A percentile compares a stretch with the other conserved stretches of the same genome.
These are phyloP conservation scores for Emydura subglobosa DNA, from an alignment of 2,113 vertebrate species.

Conservation along the genomic window DNA sequence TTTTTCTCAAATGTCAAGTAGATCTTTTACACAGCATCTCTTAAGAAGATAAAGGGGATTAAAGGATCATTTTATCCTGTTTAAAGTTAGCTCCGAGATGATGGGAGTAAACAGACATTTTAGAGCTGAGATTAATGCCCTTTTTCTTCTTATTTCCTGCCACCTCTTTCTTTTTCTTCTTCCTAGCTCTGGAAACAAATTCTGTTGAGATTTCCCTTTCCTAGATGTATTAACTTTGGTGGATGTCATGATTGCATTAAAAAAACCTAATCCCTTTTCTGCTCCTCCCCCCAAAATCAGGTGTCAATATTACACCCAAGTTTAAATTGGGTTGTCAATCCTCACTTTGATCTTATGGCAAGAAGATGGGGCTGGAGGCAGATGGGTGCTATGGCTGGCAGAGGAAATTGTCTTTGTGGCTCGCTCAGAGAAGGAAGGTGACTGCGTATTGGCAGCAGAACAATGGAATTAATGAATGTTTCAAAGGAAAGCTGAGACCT, in stretches of 20 bases:
- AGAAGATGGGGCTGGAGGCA: neutral
- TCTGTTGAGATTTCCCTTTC: slow-evolving; percentile 20
- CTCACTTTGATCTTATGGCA: neutral
- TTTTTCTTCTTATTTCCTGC: neutral
- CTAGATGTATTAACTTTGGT: slow-evolving; percentile 22
- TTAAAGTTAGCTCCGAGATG: slow-evolving; percentile 62
- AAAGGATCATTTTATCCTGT: slow-evolving; percentile 70
- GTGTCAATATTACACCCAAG: slow-evolving; percentile 2
- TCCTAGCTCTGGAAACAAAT: neutral
- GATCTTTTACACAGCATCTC: slow-evolving; percentile 74
- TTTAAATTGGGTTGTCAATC: slow-evolving; percentile 24
- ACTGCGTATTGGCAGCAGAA: neutral
- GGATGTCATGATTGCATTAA: slow-evolving; percentile 33
- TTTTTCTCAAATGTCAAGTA: slow-evolving; percentile 78
- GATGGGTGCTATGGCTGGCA: neutral
- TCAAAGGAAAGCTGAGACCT: neutral
- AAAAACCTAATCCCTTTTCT: slow-evolving; percentile 26
- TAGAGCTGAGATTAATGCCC: slow-evolving; percentile 53
- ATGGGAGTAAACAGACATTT: slow-evolving; percentile 67
- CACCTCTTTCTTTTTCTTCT: slow-evolving; percentile 12
- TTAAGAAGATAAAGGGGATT: slow-evolving; percentile 75
- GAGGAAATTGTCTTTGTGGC: neutral
- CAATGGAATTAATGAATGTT: neutral
- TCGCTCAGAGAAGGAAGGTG: neutral
- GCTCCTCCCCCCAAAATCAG: neutral